Percentiles rank a stretch among this genome's conserved stretches.
Conservation (phyloP, 2,113 vertebrate genomes). For the Melanotaenia duboulayi region DNA sequence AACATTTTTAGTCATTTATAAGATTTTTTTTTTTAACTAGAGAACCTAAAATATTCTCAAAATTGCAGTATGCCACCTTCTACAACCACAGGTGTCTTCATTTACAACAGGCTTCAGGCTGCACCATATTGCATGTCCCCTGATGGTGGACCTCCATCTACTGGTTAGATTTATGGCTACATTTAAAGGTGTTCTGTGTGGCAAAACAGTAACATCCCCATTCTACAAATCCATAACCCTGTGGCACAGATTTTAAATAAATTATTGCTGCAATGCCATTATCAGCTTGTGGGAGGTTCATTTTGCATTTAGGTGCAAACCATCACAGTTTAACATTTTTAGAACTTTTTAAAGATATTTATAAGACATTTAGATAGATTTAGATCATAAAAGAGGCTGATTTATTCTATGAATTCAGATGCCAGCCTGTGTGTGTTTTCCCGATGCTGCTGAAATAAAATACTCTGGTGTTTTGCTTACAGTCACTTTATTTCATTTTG, state of each 20-base stretch:
- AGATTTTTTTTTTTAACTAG: too few species aligned
- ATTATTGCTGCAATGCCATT: not conserved
- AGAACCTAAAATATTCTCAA: too few species aligned
- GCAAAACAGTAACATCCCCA: too few species aligned
- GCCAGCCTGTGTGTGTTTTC: not conserved
- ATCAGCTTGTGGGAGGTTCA: not conserved
- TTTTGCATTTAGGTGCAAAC: not conserved
- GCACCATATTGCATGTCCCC: too few species aligned
- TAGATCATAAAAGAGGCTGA: too few species aligned
- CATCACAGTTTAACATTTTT: not conserved
- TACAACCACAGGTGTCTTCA: not conserved
- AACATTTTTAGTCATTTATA: too few species aligned
- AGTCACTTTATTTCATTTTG: not conserved
- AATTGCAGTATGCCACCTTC: too few species aligned
- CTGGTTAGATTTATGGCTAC: not conserved
- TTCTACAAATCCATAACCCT: too few species aligned
- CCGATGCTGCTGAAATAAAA: not conserved
- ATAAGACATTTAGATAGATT: too few species aligned
- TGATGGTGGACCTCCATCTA: constrained; percentile 13
- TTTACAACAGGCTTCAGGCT: not conserved
- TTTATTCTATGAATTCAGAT: too few species aligned
- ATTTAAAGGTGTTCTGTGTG: too few species aligned
- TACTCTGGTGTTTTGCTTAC: not conserved
- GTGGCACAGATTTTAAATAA: not conserved
- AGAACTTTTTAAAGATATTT: not conserved